Evolutionary conservation across 2,797 vertebrate species (phyloP).

Genomic region (Tinamus major): DNA sequence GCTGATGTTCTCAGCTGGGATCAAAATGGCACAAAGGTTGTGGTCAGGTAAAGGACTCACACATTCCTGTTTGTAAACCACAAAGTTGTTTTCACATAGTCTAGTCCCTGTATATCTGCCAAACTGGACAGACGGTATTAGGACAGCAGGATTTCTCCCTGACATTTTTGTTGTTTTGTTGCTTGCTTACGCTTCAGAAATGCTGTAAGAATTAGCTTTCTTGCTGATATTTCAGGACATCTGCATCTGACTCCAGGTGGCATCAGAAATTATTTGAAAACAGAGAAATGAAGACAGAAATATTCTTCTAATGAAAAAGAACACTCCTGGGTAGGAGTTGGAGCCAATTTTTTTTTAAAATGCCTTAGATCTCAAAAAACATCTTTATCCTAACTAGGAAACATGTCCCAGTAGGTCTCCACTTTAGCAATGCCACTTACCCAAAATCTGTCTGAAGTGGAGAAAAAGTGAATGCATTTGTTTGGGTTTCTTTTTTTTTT

Average conservation of each 20-base stretch:
- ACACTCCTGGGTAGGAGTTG: background rate
- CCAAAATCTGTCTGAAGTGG: background rate
- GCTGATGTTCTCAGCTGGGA: rapidly evolving
- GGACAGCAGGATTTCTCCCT: background rate
- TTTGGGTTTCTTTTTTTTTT: background rate
- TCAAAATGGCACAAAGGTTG: background rate
- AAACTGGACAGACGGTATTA: background rate
- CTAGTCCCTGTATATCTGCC: background rate
- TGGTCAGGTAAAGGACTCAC: background rate
- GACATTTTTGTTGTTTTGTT: background rate
- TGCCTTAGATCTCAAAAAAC: background rate
- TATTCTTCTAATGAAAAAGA: slow-evolving; percentile 7
- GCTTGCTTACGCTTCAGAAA: background rate
- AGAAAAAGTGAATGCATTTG: background rate
- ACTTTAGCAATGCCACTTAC: background rate
- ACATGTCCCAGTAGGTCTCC: background rate
- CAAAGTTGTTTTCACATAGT: background rate
- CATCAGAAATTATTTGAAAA: slow-evolving; percentile 3
- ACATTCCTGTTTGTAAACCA: background rate
- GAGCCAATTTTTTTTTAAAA: background rate
- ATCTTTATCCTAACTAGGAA: slow-evolving; percentile 17
- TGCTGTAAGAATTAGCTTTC: background rate
- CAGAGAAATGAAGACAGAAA: background rate
- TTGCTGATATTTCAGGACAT: background rate
- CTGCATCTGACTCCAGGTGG: slow-evolving; percentile 9